A percentile compares a stretch with the other conserved stretches of the same genome.
Evolutionary conservation across 1,140 invertebrate species (phyloP).

Genomic region (Pristionchus pacificus): DNA sequence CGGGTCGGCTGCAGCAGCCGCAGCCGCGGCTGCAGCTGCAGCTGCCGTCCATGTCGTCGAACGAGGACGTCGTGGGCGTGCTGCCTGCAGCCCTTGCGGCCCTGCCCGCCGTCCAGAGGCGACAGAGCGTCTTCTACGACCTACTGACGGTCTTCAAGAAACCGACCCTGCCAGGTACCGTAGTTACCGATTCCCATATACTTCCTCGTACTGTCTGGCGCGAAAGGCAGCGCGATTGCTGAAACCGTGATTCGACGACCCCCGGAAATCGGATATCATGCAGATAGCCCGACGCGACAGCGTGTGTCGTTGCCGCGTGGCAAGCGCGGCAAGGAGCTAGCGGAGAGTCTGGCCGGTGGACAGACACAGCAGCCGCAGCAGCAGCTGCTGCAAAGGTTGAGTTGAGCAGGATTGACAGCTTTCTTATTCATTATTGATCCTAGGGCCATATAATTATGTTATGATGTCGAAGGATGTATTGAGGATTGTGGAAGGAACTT

Average conservation of each 20-base stretch:
- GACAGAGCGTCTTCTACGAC: constrained; percentile 51
- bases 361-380: no score
- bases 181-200: constrained; percentile 29
- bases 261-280: constrained; percentile 4
- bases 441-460: no score
- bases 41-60: no score
- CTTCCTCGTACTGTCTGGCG: constrained; percentile 8
- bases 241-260: not conserved
- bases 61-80: no score
- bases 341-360: no score
- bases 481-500: no score
- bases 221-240: constrained; percentile 7
- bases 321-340: not conserved
- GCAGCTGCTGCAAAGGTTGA: no score
- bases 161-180: constrained; percentile 37
- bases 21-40: no score
- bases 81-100: constrained; percentile 22
- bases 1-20: no score
- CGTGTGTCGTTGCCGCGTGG: not conserved
- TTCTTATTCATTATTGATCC: no score
- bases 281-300: not conserved
- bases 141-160: constrained; percentile 54
- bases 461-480: no score
- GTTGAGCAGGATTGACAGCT: no score
- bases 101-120: constrained; percentile 27